Evolutionary conservation across 2,113 vertebrate species (phyloP).

Genomic region (Aegotheles bennettii): DNA sequence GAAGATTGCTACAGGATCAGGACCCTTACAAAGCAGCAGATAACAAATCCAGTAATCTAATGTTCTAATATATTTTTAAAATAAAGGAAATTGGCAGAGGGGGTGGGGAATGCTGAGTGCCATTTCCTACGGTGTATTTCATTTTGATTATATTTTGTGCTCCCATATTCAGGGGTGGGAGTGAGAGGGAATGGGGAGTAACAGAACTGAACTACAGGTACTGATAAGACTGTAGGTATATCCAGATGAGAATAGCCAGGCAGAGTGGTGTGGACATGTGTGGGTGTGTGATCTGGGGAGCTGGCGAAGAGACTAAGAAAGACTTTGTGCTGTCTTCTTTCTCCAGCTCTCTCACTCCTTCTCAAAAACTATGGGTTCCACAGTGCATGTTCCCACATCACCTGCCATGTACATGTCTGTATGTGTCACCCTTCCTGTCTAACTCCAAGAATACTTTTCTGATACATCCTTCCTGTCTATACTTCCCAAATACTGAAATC

Average conservation of each 20-base stretch:
- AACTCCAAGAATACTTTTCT: background rate
- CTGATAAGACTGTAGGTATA: background rate
- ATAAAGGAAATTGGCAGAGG: background rate
- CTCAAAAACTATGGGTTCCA: background rate
- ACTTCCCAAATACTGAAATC: background rate
- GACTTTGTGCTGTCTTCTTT: background rate
- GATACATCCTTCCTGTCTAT: background rate
- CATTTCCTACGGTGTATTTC: background rate
- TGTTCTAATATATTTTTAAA: background rate
- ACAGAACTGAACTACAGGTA: background rate
- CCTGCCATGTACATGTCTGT: background rate
- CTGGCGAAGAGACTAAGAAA: background rate
- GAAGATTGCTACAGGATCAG: background rate
- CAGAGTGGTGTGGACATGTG: background rate
- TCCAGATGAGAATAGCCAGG: accelerated
- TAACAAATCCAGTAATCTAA: background rate
- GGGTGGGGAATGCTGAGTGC: accelerated
- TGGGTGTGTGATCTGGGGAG: too few relatives aligned
- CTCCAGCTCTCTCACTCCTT: background rate
- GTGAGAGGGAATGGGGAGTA: background rate
- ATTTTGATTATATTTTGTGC: background rate
- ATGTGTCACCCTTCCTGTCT: background rate
- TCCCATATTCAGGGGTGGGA: background rate
- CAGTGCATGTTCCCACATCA: background rate
- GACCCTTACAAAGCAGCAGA: background rate